Evolutionary conservation across 1,140 invertebrate species (phyloP).

Genomic region (Halesus radiatus): DNA sequence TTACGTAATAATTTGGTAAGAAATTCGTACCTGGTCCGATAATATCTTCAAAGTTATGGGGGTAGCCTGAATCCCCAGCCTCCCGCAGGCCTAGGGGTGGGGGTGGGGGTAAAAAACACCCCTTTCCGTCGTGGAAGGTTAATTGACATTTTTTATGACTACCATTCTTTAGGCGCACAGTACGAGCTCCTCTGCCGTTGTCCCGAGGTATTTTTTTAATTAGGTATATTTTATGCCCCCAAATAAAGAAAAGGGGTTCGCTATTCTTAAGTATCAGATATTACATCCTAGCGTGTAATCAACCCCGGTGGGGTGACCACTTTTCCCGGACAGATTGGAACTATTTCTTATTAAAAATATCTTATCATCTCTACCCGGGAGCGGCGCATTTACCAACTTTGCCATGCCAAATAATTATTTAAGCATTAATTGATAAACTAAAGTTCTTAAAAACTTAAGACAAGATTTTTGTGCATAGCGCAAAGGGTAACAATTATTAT

Average conservation of each 20-base stretch:
- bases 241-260: conserved; percentile 64
- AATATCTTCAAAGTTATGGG: conserved; percentile 32
- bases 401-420: too few species aligned
- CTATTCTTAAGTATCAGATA: conserved; percentile 61
- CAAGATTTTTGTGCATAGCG: too few species aligned
- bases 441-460: too few species aligned
- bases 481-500: too few species aligned
- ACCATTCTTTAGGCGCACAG: conserved; percentile 40
- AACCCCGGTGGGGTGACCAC: conserved; percentile 12
- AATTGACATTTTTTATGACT: conserved; percentile 71
- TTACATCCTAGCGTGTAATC: conserved; percentile 44
- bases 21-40: neutral
- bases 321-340: too few species aligned
- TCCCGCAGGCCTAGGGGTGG: neutral
- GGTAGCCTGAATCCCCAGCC: neutral
- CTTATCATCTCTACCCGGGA: too few species aligned
- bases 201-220: conserved; percentile 71
- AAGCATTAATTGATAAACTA: too few species aligned
- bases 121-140: conserved; percentile 58
- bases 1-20: too few species aligned
- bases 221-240: conserved; percentile 70
- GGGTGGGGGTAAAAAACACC: neutral
- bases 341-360: too few species aligned
- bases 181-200: conserved; percentile 60
- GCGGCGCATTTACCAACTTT: too few species aligned